phyloP scores from a whole-genome alignment of 1,140 invertebrate species.

The Drosophila sturtevanti region DNA sequence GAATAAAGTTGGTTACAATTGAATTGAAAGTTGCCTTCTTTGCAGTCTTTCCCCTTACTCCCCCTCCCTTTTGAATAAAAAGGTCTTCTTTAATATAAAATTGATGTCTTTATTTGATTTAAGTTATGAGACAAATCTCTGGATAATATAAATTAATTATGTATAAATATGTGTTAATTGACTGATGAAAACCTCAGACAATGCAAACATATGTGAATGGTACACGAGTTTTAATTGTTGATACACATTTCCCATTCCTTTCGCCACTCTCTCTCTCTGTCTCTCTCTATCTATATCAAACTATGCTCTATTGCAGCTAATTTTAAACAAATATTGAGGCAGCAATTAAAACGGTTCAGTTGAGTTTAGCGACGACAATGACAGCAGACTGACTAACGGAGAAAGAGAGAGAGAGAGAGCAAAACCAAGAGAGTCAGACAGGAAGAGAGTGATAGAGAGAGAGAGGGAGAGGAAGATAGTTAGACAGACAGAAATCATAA shows the following conservation, averaged over 20 bases:
- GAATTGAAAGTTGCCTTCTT: constrained; percentile 40
- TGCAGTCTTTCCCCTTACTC: background rate
- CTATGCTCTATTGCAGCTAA: constrained; percentile 67
- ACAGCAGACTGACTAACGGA: background rate
- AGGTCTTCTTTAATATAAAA: constrained; percentile 1
- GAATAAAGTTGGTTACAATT: constrained; percentile 20
- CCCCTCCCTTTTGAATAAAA: background rate
- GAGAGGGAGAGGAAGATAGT: too few species aligned
- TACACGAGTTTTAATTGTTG: background rate
- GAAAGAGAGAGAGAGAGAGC: too few species aligned
- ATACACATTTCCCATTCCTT: constrained; percentile 1
- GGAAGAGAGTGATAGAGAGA: too few species aligned
- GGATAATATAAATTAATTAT: constrained; percentile 58
- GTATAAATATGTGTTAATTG: constrained; percentile 77
- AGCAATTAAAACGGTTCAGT: constrained; percentile 78
- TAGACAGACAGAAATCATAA: background rate
- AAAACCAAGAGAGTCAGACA: too few species aligned
- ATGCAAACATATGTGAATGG: background rate
- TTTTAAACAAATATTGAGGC: constrained; percentile 79
- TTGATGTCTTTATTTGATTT: constrained; percentile 41
- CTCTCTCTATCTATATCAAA: background rate
- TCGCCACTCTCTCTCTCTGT: background rate
- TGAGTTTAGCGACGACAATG: constrained; percentile 41
- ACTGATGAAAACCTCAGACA: constrained; percentile 33
- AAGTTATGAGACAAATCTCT: constrained; percentile 26